Evolutionary conservation across 1,140 invertebrate species (phyloP), one percentile per base, ranked within the genome.

Genomic region (Neodiprion pinetum): DNA sequence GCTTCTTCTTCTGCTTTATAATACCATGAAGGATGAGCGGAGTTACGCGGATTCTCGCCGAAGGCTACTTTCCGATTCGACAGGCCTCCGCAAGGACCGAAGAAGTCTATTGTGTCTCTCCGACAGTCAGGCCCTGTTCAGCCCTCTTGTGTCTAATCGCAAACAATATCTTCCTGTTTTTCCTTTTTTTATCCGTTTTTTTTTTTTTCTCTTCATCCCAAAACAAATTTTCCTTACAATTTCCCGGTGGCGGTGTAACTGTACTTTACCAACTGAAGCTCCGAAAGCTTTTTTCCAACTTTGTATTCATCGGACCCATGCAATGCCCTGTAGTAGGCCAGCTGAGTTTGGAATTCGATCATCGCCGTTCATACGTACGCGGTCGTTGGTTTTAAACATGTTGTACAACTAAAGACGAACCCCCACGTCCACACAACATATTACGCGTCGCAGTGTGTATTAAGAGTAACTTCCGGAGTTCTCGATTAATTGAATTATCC

Each of bases 401-500:
- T 40, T 5, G 28, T 40, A 47, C 23, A 40, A 40, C 10, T 10
- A 4, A 40, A 5, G n/a, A 40, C 67, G 67, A 10, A 12, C 67
- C 7, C 65, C 7, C 1, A 3, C 65, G n/a, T 21, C 65, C 65
- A n/a, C 21, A 66, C n/a, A n/a, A 66, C 65, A 21, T 21, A 7
- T 40, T 40, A 40, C 28, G 28, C 28, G 28, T 40, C 28, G 28
- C 9, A 14, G 53, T 61, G 11, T 8, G 53, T 17, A 61, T 61
- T 61, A 68, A 72, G 71, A 72, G 69, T 71, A 78, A 76, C 78
- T 80, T 76, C 79, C 75, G 79, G 74, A 73, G 79, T 78, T 78
- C 78, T 75, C 70, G 67, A 67, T 83, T 86, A 86, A 88, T 87
- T 85, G 86, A 87, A 87, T 87, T 87, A 87, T 88, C 86, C 83